These are phyloP conservation scores for Eustalomyia histrio DNA, from an alignment of 2,888 invertebrate species.

Conservation along the genomic window DNA sequence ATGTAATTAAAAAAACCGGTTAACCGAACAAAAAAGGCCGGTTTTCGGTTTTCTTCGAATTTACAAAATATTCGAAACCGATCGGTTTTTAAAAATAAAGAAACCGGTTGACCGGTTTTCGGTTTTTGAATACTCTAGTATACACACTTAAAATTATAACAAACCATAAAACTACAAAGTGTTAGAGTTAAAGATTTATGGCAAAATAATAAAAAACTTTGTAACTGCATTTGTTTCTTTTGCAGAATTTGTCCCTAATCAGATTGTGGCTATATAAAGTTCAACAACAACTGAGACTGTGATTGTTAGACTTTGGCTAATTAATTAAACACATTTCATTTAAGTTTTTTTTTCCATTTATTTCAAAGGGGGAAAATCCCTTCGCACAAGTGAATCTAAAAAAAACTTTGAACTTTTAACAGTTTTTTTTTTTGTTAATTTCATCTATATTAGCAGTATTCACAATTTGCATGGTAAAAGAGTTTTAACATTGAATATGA, in stretches of 20 bases:
- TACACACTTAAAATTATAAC: not conserved
- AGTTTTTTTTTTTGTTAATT: conserved; percentile 22
- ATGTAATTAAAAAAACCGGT: too few relatives aligned
- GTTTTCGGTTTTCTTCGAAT: too few relatives aligned
- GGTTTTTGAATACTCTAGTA: too few relatives aligned
- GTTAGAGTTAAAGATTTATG: not conserved
- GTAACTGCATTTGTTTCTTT: conserved; percentile 12
- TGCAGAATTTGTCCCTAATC: conserved; percentile 59
- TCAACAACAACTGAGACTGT: conserved; percentile 57
- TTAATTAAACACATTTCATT: conserved; percentile 68
- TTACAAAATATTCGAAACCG: too few relatives aligned
- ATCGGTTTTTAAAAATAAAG: too few relatives aligned
- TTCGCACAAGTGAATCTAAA: conserved; percentile 17
- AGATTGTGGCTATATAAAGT: conserved; percentile 62
- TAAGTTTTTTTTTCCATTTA: conserved; percentile 34
- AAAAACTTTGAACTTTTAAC: conserved; percentile 55
- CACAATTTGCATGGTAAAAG: too few relatives aligned
- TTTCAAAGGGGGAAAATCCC: not conserved
- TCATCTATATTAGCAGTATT: too few relatives aligned
- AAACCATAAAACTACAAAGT: not conserved
- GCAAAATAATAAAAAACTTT: conserved; percentile 32
- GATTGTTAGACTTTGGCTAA: conserved; percentile 65
- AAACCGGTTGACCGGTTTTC: too few relatives aligned
- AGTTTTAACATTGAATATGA: too few relatives aligned
- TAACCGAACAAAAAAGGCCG: too few relatives aligned